Base-by-base conservation (phyloP, 2,797 vertebrate genomes). In the Rhynchonycteris naso region DNA sequence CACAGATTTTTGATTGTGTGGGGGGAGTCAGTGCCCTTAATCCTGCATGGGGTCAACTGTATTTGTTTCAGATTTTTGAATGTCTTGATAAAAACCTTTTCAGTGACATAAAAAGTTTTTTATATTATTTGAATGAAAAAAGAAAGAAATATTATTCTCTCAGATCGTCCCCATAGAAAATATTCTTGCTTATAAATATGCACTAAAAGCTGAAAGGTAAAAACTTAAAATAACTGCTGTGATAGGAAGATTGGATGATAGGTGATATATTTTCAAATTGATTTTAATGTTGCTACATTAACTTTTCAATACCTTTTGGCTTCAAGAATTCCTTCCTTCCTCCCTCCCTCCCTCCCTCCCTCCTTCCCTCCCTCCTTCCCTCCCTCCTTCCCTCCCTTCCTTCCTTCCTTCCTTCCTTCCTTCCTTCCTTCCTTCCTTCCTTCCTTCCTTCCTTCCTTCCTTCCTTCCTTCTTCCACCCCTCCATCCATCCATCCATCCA, bases 101-200 rank as follows among this genome's bases (percentile, higher is more conserved):
- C 26, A 86, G 52, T 56, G 35, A 47, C 54, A 63, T 38, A 74
- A 33, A 90, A 78, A 66, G 14, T 69, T 88, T 4, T 74, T 74
- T 89, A 6, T 82, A 66, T 86, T 76, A 75, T 85, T 89, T 81
- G 22, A 92, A 22, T 59, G n/a, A 89, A 88, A 88, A 24, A 81
- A 56, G 68, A 35, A 7, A 79, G 33, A 76, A 75, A n/a, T 21
- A 33, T 43, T 78, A 86, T 75, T 93, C 10, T 75, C 56, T 91
- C 30, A 71, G 54, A 81, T 61, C 79, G 14, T 3, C 24, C 47
- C 21, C 80, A 9, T 54, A 65, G 72, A 88, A 88, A 90, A 93
- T 69, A 80, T 28, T 90, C 26, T 4, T 78, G 47, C 26, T 58
- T 92, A 79, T 30, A 88, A 81, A 56, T 50, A 54, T 87, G 13